phyloP scores from a whole-genome alignment of 2,797 vertebrate genomes.

The Syngnathus rostellatus region DNA sequence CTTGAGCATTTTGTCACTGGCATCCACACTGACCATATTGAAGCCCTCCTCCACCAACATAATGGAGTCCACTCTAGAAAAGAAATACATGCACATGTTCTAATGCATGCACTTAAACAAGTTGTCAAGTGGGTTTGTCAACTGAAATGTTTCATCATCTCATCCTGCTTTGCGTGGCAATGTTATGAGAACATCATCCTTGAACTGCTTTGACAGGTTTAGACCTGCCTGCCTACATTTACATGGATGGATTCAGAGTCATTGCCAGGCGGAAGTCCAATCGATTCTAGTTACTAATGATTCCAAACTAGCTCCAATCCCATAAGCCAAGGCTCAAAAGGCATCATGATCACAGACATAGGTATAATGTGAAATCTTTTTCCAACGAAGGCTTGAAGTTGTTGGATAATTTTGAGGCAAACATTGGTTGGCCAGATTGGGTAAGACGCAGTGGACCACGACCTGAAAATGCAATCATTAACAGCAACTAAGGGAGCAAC shows the following conservation, averaged over 20 bases:
- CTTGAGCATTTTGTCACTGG: slow-evolving; percentile 99
- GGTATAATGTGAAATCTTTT: no score
- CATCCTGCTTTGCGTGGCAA: background rate
- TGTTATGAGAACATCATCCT: background rate
- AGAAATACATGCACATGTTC: background rate
- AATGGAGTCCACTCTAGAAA: slow-evolving; percentile 86
- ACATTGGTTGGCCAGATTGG: background rate
- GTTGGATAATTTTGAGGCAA: background rate
- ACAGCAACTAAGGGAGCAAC: background rate
- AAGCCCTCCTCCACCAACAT: slow-evolving; percentile 96
- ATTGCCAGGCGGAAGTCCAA: background rate
- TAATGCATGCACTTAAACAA: no score
- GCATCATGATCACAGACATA: no score
- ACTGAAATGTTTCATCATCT: background rate
- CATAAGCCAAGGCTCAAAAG: background rate
- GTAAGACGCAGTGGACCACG: background rate
- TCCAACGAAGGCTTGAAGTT: background rate
- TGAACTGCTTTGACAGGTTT: background rate
- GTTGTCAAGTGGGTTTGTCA: background rate
- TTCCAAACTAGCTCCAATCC: background rate
- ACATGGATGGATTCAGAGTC: background rate
- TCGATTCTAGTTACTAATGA: background rate
- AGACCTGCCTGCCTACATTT: background rate
- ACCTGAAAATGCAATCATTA: slow-evolving; percentile 10
- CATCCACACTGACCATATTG: slow-evolving; percentile 84